phyloP scores from a whole-genome alignment of 1,140 invertebrate genomes.

The Antheraea mylitta region DNA sequence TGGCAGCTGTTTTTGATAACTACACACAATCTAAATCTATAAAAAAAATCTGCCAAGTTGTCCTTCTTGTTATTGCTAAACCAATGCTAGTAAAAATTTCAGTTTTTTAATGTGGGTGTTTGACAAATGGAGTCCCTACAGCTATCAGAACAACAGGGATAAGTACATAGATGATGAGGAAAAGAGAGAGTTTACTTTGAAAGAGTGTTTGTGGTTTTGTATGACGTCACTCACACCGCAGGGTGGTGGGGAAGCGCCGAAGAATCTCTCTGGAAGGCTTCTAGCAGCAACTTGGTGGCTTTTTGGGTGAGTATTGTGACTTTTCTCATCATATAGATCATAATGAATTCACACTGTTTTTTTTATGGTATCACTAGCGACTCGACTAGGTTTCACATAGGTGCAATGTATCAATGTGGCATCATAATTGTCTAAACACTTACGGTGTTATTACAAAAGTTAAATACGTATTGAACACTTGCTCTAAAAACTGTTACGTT shows the following conservation, averaged over 20 bases:
- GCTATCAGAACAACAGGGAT: slow-evolving; percentile 95
- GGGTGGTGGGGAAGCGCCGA: slow-evolving; percentile 97
- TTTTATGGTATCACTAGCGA: too few species aligned
- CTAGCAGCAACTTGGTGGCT: slow-evolving; percentile 99
- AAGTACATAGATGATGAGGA: slow-evolving; percentile 97
- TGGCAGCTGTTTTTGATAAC: too few species aligned
- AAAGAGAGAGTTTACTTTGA: slow-evolving; percentile 96
- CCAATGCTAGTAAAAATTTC: slow-evolving; percentile 25
- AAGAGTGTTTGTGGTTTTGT: slow-evolving; percentile 99
- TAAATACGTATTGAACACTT: too few species aligned
- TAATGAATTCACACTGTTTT: too few species aligned
- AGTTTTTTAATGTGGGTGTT: slow-evolving; percentile 97
- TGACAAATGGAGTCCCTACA: slow-evolving; percentile 97
- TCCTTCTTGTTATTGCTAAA: too few species aligned
- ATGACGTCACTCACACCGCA: slow-evolving; percentile 99
- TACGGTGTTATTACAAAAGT: too few species aligned
- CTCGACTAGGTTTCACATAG: too few species aligned
- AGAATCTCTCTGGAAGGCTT: slow-evolving; percentile 94
- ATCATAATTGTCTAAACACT: too few species aligned
- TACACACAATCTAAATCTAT: background rate
- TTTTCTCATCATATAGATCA: background rate
- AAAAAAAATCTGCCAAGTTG: background rate
- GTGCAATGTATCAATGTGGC: too few species aligned
- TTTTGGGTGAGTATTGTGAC: slow-evolving; percentile 83
- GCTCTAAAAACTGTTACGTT: too few species aligned